phyloP scores from a whole-genome alignment of 1,140 invertebrate species.

The Triops cancriformis region DNA sequence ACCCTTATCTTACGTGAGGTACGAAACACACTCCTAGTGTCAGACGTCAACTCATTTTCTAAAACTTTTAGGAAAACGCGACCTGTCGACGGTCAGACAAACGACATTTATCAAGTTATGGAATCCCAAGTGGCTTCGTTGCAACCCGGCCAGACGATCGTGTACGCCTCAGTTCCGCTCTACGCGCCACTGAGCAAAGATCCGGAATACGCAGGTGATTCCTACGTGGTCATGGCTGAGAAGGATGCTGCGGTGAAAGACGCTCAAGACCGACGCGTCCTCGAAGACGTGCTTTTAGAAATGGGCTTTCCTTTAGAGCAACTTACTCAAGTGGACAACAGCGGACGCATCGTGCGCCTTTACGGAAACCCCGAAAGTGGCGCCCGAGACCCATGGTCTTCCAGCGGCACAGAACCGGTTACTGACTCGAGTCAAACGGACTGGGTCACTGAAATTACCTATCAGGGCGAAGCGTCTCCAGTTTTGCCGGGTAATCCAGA shows the following conservation, averaged over 20 bases:
- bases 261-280: neutral
- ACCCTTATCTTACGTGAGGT: neutral
- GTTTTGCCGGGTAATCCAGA: neutral
- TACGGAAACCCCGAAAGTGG: slow-evolving; percentile 14
- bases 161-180: slow-evolving; percentile 26
- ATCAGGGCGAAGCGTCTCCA: neutral
- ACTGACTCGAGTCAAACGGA: neutral
- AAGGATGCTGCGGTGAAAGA: slow-evolving; percentile 18
- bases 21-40: neutral
- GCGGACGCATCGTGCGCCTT: slow-evolving; percentile 17
- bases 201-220: slow-evolving; percentile 22
- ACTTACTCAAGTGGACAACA: slow-evolving; percentile 19
- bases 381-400: neutral
- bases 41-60: neutral
- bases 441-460: neutral
- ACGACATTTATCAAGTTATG: slow-evolving; percentile 24
- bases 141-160: slow-evolving; percentile 20
- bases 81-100: slow-evolving; percentile 20
- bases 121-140: slow-evolving; percentile 16
- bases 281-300: slow-evolving; percentile 25
- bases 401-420: neutral
- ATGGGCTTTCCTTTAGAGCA: slow-evolving; percentile 26
- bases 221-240: slow-evolving; percentile 21
- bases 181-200: slow-evolving; percentile 21
- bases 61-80: neutral